These are phyloP conservation scores for Poecile montanus DNA, from an alignment of 2,797 vertebrate genomes.

Conservation along the genomic window DNA sequence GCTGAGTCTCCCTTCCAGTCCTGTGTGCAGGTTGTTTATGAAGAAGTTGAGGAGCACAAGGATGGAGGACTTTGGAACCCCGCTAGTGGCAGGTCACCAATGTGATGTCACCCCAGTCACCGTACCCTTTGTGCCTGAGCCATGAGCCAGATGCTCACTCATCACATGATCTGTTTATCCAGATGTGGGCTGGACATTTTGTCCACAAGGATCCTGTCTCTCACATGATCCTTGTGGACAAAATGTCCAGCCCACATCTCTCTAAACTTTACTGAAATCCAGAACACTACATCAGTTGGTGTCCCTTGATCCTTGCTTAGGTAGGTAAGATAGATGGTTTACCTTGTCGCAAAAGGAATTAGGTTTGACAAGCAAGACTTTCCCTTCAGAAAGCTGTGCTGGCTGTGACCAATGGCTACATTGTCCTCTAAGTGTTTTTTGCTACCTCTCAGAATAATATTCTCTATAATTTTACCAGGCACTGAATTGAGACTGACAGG, in stretches of 20 bases:
- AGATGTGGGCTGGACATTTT: neutral
- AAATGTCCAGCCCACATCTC: too few species aligned
- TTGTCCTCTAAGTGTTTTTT: neutral
- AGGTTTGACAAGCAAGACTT: neutral
- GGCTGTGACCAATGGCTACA: neutral
- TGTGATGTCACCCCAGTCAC: neutral
- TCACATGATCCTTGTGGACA: neutral
- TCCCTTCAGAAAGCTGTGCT: neutral
- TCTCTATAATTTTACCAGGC: neutral
- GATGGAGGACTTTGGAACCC: neutral
- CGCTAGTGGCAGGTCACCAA: neutral
- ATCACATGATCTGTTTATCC: neutral
- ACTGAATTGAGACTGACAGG: neutral
- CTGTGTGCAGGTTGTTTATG: accelerated
- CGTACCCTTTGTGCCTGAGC: neutral
- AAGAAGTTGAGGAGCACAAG: neutral
- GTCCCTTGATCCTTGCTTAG: neutral
- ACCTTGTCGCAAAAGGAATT: neutral
- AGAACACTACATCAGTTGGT: neutral
- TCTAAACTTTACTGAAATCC: neutral
- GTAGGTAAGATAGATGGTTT: neutral
- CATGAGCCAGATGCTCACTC: neutral
- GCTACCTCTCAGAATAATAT: neutral
- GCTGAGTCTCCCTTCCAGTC: neutral
- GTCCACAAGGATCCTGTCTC: neutral